phyloP scores from a whole-genome alignment of 2,888 invertebrate genomes.

The Aphelenchoides bicaudatus region DNA sequence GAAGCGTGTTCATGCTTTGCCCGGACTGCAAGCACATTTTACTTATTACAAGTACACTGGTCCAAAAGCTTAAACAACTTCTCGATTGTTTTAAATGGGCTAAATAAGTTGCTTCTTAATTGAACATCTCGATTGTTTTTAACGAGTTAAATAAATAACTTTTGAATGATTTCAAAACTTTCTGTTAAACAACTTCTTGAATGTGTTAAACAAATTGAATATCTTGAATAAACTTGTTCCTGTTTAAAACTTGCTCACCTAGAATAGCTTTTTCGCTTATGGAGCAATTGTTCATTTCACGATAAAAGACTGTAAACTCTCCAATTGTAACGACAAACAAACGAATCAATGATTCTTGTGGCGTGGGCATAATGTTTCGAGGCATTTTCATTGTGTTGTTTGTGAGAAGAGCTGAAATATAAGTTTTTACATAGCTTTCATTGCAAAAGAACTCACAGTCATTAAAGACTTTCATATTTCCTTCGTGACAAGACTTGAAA shows the following conservation, averaged over 20 bases:
- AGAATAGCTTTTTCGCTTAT: constrained; percentile 21
- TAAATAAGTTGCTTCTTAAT: too few relatives aligned
- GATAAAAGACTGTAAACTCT: constrained; percentile 90
- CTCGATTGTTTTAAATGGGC: too few relatives aligned
- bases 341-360: constrained; percentile 88
- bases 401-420: constrained; percentile 10
- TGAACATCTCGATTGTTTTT: too few relatives aligned
- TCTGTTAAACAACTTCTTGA: too few relatives aligned
- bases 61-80: too few relatives aligned
- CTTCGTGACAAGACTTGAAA: constrained; percentile 80
- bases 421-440: constrained; percentile 1
- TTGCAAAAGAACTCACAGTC: neutral
- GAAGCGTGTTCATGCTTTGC: too few relatives aligned
- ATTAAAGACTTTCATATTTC: neutral
- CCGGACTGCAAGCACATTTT: too few relatives aligned
- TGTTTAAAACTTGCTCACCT: constrained; percentile 23
- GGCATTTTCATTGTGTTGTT: neutral
- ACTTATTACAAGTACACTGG: too few relatives aligned
- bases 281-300: constrained; percentile 76
- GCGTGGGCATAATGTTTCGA: constrained; percentile 64
- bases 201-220: too few relatives aligned
- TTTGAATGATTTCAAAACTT: too few relatives aligned
- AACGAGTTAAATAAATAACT: too few relatives aligned
- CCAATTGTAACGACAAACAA: constrained; percentile 98
- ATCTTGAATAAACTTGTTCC: too few relatives aligned